These are phyloP conservation scores for Crotalus horridus DNA, from an alignment of 2,113 vertebrate species.

Conservation along the genomic window DNA sequence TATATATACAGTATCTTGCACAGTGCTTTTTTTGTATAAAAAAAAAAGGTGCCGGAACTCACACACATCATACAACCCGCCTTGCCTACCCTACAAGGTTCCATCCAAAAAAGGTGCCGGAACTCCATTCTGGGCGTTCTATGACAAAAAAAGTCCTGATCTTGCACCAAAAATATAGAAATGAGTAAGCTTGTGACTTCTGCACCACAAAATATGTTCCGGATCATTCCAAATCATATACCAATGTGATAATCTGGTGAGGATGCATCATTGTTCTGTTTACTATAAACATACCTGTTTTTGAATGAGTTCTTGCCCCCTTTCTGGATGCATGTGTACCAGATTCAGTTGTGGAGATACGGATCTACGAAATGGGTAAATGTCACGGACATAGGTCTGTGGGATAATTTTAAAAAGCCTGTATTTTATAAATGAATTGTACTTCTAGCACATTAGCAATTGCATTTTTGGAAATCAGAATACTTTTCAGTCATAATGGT, in stretches of 20 bases:
- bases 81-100: no score
- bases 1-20: neutral
- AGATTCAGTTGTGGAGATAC: constrained; percentile 97
- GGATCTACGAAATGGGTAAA: constrained; percentile 95
- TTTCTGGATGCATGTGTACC: constrained; percentile 95
- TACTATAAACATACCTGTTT: constrained; percentile 80
- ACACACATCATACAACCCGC: no score
- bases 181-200: neutral
- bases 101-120: no score
- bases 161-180: neutral
- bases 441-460: neutral
- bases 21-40: no score
- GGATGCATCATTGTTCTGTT: neutral
- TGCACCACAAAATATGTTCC: neutral
- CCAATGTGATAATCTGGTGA: neutral
- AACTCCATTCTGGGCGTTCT: no score
- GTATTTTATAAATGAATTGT: constrained; percentile 14
- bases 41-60: no score
- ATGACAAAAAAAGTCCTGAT: no score
- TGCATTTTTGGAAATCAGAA: neutral
- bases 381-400: constrained; percentile 95
- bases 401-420: constrained; percentile 26
- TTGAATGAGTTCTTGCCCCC: constrained; percentile 96
- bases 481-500: neutral
- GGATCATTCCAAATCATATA: neutral